These are phyloP conservation scores for Myotis vivesi DNA, from an alignment of 2,797 vertebrate species.

Conservation along the genomic window DNA sequence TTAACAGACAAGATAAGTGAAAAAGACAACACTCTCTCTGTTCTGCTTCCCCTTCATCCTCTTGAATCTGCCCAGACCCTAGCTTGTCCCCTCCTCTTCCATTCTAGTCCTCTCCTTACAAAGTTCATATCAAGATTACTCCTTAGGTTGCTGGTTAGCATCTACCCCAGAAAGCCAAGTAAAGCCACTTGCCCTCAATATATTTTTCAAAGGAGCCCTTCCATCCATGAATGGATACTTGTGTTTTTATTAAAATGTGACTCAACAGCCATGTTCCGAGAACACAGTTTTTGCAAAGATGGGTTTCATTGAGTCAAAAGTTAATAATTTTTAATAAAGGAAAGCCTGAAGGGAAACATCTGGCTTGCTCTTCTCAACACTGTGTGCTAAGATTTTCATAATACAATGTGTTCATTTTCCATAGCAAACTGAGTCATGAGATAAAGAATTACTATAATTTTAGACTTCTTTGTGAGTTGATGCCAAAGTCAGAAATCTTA, in stretches of 20 bases:
- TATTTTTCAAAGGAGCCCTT: neutral
- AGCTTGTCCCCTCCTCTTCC: neutral
- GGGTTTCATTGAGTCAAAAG: neutral
- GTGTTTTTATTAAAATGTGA: slow-evolving; percentile 13
- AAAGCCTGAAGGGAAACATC: neutral
- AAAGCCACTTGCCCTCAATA: neutral
- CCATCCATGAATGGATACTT: neutral
- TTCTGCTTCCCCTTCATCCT: neutral
- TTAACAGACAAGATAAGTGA: neutral
- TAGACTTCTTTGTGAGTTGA: neutral
- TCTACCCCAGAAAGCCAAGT: neutral
- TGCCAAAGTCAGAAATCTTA: neutral
- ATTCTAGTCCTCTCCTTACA: neutral
- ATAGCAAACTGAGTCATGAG: neutral
- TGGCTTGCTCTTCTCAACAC: neutral
- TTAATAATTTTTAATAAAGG: neutral
- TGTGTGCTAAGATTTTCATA: neutral
- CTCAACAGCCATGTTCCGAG: neutral
- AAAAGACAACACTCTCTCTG: neutral
- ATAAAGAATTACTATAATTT: neutral
- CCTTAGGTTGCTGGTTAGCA: neutral
- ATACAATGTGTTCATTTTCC: neutral
- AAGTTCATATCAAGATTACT: neutral
- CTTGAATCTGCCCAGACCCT: neutral
- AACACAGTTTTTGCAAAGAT: neutral